Conservation (phyloP, 2,888 invertebrate genomes). For the Thymelicus acteon region DNA sequence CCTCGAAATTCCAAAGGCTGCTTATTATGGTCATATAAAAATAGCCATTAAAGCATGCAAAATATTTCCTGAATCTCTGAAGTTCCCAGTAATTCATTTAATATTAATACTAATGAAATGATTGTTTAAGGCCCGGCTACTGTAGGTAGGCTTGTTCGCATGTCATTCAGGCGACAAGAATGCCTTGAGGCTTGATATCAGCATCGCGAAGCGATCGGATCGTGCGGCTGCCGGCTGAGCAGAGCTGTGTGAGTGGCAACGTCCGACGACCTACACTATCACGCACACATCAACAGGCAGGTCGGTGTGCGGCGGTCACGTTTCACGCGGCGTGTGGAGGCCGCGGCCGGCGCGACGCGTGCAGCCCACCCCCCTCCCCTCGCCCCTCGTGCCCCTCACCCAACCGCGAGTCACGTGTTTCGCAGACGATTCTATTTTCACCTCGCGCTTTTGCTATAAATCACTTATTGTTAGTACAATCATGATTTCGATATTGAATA, state of each 20-base stretch:
- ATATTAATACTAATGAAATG: not conserved
- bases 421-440: constrained; percentile 60
- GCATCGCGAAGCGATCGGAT: not conserved
- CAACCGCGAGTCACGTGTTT: constrained; percentile 47
- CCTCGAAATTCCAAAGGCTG: no score
- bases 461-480: constrained; percentile 47
- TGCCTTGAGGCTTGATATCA: not conserved
- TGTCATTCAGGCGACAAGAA: constrained; percentile 9
- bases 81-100: no score
- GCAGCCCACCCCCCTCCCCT: constrained; percentile 52
- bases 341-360: constrained; percentile 51
- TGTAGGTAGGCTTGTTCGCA: not conserved
- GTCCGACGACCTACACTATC: constrained; percentile 8
- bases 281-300: constrained; percentile 1
- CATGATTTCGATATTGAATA: constrained; percentile 45
- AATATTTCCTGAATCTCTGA: not conserved
- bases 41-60: no score
- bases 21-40: no score
- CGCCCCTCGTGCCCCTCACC: constrained; percentile 32
- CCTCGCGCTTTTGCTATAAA: constrained; percentile 64
- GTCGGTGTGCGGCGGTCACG: constrained; percentile 63
- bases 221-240: not conserved
- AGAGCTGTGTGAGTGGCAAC: constrained; percentile 28
- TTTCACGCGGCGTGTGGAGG: constrained; percentile 75
- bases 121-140: not conserved